Conservation (phyloP, 2,113 vertebrate genomes). For the Thalassoma bifasciatum region DNA sequence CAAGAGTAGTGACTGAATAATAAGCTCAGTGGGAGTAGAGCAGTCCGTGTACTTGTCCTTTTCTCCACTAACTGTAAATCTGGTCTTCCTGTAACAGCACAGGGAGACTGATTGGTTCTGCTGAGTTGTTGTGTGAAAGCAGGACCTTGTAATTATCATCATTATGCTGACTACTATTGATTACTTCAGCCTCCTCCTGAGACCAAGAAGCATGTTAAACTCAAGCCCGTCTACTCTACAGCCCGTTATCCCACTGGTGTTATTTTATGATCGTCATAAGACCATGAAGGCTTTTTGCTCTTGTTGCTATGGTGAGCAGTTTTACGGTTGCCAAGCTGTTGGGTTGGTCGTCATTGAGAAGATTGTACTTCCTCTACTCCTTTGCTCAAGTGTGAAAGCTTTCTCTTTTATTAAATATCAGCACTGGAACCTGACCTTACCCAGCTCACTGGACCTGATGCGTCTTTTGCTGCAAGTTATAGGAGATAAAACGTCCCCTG, state of each 20-base stretch:
- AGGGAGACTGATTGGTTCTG: not conserved
- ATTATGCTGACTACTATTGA: conserved; percentile 31
- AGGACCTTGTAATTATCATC: conserved; percentile 12
- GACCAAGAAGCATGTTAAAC: conserved; percentile 31
- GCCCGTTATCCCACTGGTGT: conserved; percentile 18
- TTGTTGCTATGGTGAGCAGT: conserved; percentile 64
- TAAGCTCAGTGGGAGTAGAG: too few relatives aligned
- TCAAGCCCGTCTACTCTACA: conserved; percentile 21
- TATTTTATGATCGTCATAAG: conserved; percentile 43
- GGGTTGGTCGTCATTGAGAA: conserved; percentile 44
- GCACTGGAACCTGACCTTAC: conserved; percentile 53
- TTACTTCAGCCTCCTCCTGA: conserved; percentile 26
- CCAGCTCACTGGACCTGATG: not conserved
- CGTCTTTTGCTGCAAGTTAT: conserved; percentile 2
- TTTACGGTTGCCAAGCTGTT: conserved; percentile 55
- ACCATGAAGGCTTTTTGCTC: conserved; percentile 26
- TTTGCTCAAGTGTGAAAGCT: conserved; percentile 23
- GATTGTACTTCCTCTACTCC: conserved; percentile 30
- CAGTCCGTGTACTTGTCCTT: too few relatives aligned
- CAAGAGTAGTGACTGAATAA: too few relatives aligned
- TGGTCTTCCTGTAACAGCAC: not conserved
- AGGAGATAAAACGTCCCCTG: conserved; percentile 2
- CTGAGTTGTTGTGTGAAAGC: conserved; percentile 1
- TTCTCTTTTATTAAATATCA: conserved; percentile 48
- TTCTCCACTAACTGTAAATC: not conserved